Evolutionary conservation across 2,797 vertebrate species (phyloP).

Genomic region (Typhlichthys eigenmanni): DNA sequence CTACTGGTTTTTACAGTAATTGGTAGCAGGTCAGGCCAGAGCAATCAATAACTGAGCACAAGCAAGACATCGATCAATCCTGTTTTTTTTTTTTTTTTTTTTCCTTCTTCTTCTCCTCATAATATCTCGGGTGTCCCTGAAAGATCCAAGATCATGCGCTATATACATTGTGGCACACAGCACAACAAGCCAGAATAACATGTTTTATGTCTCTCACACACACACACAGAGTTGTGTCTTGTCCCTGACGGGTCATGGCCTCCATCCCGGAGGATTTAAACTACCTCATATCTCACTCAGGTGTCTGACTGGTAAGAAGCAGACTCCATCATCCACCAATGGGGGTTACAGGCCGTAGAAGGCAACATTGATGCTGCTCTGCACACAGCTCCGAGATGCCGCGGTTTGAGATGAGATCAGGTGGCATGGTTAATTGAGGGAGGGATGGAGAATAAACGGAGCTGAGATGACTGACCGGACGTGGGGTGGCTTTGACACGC

Average conservation of each 20-base stretch:
- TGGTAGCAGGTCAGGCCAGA: conserved; percentile 56
- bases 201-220: background rate
- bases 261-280: conserved; percentile 46
- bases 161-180: conserved; percentile 23
- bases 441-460: no score
- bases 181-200: background rate
- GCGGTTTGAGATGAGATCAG: no score
- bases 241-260: conserved; percentile 50
- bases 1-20: conserved; percentile 50
- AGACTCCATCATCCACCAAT: conserved; percentile 36
- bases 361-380: background rate
- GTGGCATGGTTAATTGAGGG: no score
- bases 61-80: conserved; percentile 65
- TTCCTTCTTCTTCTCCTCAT: conserved; percentile 52
- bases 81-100: conserved; percentile 54
- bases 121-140: conserved; percentile 36
- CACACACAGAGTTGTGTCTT: conserved; percentile 31
- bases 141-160: conserved; percentile 55
- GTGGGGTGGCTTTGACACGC: no score
- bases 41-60: conserved; percentile 66
- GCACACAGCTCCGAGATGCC: background rate
- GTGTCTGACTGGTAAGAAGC: conserved; percentile 32
- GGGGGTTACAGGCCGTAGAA: background rate
- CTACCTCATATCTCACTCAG: conserved; percentile 31
- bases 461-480: no score